Percentiles rank a stretch among this genome's conserved stretches.
These are phyloP conservation scores for Centroberyx gerrardi DNA, from an alignment of 2,797 vertebrate genomes.

Conservation along the genomic window DNA sequence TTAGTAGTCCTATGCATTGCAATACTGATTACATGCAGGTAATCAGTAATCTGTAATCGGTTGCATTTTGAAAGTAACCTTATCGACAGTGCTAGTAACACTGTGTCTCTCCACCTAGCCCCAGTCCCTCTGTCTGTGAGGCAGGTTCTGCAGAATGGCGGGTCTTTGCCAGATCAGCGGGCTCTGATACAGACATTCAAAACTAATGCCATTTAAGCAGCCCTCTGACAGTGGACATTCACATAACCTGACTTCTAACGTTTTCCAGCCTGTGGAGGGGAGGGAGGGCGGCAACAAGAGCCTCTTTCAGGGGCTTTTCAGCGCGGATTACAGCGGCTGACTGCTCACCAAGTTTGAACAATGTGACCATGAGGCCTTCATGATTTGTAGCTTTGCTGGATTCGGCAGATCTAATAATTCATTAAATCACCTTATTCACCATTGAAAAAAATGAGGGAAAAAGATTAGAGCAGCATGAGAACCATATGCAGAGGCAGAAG, in stretches of 20 bases:
- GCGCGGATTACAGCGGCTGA: slow-evolving; percentile 74
- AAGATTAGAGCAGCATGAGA: slow-evolving; percentile 63
- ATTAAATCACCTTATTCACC: slow-evolving; percentile 73
- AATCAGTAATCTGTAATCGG: no score
- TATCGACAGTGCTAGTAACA: not conserved
- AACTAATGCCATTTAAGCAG: slow-evolving; percentile 70
- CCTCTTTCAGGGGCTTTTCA: slow-evolving; percentile 81
- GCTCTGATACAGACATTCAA: slow-evolving; percentile 67
- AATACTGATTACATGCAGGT: no score
- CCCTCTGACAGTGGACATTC: slow-evolving; percentile 69
- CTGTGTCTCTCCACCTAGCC: not conserved
- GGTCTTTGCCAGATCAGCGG: slow-evolving; percentile 41
- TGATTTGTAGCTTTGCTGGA: slow-evolving; percentile 76
- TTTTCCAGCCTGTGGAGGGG: slow-evolving; percentile 56
- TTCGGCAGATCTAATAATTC: slow-evolving; percentile 75
- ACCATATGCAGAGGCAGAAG: slow-evolving; percentile 47
- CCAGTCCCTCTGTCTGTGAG: not conserved
- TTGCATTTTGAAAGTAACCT: not conserved
- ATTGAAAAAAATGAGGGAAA: slow-evolving; percentile 42
- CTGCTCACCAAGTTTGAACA: slow-evolving; percentile 74
- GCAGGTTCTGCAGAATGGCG: slow-evolving; percentile 23
- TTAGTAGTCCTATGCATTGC: no score
- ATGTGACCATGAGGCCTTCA: slow-evolving; percentile 76
- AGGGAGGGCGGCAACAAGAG: slow-evolving; percentile 70
- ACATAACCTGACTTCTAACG: slow-evolving; percentile 73